Evolutionary conservation across 2,113 vertebrate genomes (phyloP).

Genomic region (Athene noctua): DNA sequence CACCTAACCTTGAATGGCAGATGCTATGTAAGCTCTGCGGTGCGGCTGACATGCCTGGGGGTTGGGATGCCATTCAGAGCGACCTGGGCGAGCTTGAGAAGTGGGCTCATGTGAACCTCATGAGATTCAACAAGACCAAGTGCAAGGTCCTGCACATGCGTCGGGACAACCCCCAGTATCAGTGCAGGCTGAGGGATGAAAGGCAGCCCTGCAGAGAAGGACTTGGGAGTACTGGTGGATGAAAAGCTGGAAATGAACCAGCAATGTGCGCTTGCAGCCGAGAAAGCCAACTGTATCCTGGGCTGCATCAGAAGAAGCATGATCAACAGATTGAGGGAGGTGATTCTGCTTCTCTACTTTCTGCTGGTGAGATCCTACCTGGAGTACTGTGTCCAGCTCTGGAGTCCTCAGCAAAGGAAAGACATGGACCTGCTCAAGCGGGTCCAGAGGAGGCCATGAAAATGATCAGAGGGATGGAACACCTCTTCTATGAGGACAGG

Average conservation of each 20-base stretch:
- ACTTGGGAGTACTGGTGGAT: background rate
- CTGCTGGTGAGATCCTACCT: background rate
- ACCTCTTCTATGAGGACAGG: background rate
- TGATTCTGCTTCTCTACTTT: background rate
- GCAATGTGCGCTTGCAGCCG: accelerated
- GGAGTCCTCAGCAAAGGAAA: background rate
- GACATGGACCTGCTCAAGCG: background rate
- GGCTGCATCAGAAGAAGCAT: background rate
- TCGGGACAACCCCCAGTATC: background rate
- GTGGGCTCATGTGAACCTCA: background rate
- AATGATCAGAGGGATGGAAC: background rate
- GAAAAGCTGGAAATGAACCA: accelerated
- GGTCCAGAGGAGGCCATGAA: background rate
- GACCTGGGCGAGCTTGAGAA: background rate
- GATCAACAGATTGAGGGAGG: background rate
- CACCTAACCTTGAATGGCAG: background rate
- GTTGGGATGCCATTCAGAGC: background rate
- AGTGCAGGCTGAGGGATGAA: background rate
- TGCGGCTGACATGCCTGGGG: accelerated
- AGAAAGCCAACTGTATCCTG: background rate
- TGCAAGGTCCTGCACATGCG: background rate
- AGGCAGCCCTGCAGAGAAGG: background rate
- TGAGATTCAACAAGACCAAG: background rate
- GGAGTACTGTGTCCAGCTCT: background rate
- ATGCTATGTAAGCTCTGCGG: background rate